phyloP scores from a whole-genome alignment of 2,888 invertebrate genomes.

The Lomographa bimaculata region DNA sequence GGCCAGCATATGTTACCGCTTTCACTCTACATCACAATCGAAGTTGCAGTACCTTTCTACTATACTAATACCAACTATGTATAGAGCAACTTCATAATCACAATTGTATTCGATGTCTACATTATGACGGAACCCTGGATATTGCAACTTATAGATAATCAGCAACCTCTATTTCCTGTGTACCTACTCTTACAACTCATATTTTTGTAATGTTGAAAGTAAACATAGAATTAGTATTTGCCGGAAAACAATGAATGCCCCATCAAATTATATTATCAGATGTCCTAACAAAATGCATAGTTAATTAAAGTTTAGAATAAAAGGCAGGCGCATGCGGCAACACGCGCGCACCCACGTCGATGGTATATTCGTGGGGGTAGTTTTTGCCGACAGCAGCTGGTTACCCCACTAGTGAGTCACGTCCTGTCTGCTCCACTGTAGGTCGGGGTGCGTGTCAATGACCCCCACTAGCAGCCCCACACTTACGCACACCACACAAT shows the following conservation, averaged over 20 bases:
- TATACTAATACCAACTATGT: slow-evolving; percentile 2
- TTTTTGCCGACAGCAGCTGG: slow-evolving; percentile 80
- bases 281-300: slow-evolving; percentile 27
- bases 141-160: neutral
- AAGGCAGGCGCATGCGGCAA: slow-evolving; percentile 36
- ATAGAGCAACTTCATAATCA: slow-evolving; percentile 5
- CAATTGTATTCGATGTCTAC: neutral
- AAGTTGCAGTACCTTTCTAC: slow-evolving; percentile 45
- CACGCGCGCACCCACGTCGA: slow-evolving; percentile 49
- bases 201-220: too few relatives aligned
- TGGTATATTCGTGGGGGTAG: slow-evolving; percentile 59
- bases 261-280: slow-evolving; percentile 16
- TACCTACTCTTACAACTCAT: too few relatives aligned
- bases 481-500: slow-evolving; percentile 68
- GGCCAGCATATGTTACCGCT: slow-evolving; percentile 79
- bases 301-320: slow-evolving; percentile 32
- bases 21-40: slow-evolving; percentile 77
- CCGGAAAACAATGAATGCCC: too few relatives aligned
- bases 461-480: slow-evolving; percentile 78
- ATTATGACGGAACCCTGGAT: neutral
- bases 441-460: slow-evolving; percentile 80
- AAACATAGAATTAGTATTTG: too few relatives aligned
- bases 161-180: slow-evolving; percentile 2
- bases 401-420: slow-evolving; percentile 79
- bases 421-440: slow-evolving; percentile 76